A percentile compares a stretch with the other conserved stretches of the same genome.
Conservation (phyloP, 2,797 vertebrate genomes). For the Pteronotus mesoamericanus region DNA sequence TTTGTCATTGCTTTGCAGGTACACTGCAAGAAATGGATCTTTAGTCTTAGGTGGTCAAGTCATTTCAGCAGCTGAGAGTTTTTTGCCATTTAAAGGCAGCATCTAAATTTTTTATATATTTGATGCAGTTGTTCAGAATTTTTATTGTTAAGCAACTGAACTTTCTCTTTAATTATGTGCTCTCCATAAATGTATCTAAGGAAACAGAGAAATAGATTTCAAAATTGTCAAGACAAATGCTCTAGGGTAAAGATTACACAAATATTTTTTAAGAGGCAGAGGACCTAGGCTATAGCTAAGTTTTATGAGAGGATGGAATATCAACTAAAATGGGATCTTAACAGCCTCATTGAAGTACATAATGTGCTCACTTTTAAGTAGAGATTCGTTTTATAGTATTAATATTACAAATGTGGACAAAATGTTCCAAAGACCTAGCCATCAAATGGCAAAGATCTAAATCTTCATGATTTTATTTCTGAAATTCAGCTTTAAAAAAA, state of each 20-base stretch:
- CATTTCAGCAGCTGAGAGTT: background rate
- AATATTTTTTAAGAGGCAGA: constrained; percentile 39
- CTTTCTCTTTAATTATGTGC: constrained; percentile 18
- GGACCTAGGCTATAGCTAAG: background rate
- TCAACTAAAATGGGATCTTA: background rate
- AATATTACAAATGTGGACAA: background rate
- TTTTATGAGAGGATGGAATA: background rate
- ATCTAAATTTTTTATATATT: background rate
- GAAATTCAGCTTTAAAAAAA: constrained; percentile 10
- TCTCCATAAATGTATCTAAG: background rate
- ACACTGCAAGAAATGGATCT: background rate
- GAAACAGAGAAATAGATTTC: background rate
- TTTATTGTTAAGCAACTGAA: background rate
- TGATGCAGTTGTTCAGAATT: background rate
- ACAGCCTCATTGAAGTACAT: background rate
- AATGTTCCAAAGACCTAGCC: background rate
- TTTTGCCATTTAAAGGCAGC: background rate
- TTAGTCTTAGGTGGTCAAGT: background rate
- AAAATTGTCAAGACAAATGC: background rate
- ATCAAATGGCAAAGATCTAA: constrained; percentile 35
- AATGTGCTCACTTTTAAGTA: background rate
- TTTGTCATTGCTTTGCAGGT: background rate
- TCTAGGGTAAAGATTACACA: constrained; percentile 4
- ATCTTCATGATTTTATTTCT: background rate
- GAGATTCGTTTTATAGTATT: constrained; percentile 2